A percentile compares a stretch with the other conserved stretches of the same genome.
Conservation (phyloP, 2,888 invertebrate species). For the Ischnura elegans region DNA sequence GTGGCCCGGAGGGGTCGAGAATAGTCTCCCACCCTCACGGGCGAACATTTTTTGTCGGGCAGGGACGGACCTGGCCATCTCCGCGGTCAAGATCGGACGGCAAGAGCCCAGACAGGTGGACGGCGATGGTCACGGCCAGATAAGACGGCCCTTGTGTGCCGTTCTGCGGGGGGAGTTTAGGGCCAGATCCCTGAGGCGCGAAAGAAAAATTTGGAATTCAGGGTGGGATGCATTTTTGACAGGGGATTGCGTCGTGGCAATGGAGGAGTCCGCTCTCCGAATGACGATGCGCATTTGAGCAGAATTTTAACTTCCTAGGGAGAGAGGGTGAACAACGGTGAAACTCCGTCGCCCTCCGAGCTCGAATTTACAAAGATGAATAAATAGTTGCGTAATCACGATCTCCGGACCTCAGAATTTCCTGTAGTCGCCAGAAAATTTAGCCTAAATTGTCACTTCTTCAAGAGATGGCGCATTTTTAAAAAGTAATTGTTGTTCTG, state of each 20-base stretch:
- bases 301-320: background rate
- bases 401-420: too few relatives aligned
- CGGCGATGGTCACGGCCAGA: slow-evolving; percentile 37
- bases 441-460: too few relatives aligned
- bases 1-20: background rate
- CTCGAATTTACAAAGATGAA: background rate
- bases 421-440: too few relatives aligned
- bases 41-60: slow-evolving; percentile 9
- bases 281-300: slow-evolving; percentile 23
- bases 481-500: too few relatives aligned
- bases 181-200: background rate
- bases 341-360: background rate
- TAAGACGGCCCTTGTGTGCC: slow-evolving; percentile 26
- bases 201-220: slow-evolving; percentile 22
- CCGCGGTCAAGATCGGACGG: slow-evolving; percentile 4
- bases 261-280: background rate
- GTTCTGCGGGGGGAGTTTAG: background rate
- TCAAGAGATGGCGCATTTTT: too few relatives aligned
- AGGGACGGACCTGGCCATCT: slow-evolving; percentile 31
- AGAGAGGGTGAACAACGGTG: background rate
- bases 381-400: background rate
- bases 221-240: slow-evolving; percentile 8
- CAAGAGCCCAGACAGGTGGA: slow-evolving; percentile 40
- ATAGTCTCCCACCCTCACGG: background rate
- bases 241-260: background rate